These are phyloP conservation scores for Coluber constrictor DNA, from an alignment of 2,797 vertebrate species.

Conservation along the genomic window DNA sequence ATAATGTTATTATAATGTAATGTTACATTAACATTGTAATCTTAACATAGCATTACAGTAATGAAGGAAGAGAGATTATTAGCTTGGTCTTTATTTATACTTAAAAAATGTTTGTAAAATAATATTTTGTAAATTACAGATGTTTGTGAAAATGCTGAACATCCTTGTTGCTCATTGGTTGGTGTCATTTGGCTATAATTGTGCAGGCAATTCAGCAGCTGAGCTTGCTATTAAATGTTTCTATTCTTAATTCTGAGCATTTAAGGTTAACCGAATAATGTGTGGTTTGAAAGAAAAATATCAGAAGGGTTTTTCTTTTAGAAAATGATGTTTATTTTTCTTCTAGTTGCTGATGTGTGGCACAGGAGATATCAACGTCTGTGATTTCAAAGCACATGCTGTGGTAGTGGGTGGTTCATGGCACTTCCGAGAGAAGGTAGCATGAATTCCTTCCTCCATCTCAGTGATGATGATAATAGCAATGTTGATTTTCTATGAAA, in stretches of 20 bases:
- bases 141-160: not conserved
- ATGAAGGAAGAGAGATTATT: not conserved
- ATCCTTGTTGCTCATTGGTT: not conserved
- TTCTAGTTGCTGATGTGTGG: slow-evolving; percentile 95
- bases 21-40: too few relatives aligned
- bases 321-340: slow-evolving; percentile 42
- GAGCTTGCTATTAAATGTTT: not conserved
- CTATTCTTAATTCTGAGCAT: slow-evolving; percentile 1
- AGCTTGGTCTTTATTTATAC: not conserved
- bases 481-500: not conserved
- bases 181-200: not conserved
- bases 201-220: not conserved
- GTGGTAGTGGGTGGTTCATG: slow-evolving; percentile 96
- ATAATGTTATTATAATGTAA: too few relatives aligned
- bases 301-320: slow-evolving; percentile 1
- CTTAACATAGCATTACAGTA: not conserved
- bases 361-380: slow-evolving; percentile 94
- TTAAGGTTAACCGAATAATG: not conserved
- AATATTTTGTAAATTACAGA: not conserved
- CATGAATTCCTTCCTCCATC: not conserved
- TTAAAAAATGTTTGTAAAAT: not conserved
- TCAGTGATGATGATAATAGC: not conserved
- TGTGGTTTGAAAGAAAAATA: slow-evolving; percentile 1
- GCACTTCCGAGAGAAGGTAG: slow-evolving; percentile 95
- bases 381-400: slow-evolving; percentile 97